Evolutionary conservation across 2,888 invertebrate species (phyloP).

Genomic region (Linnaemya tessellans): DNA sequence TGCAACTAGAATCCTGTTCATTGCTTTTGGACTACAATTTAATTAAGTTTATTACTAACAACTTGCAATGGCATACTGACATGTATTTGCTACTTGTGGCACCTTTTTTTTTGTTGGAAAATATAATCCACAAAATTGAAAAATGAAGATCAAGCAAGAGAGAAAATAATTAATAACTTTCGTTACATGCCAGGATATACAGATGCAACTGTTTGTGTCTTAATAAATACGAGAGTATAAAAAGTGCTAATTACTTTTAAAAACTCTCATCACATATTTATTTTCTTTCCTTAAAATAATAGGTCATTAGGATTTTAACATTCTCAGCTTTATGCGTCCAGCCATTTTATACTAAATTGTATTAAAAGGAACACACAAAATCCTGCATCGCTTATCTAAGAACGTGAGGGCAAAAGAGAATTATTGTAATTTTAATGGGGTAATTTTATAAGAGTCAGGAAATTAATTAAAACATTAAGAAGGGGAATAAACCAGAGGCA

Average conservation of each 20-base stretch:
- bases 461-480: too few relatives aligned
- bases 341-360: too few relatives aligned
- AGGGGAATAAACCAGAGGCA: too few relatives aligned
- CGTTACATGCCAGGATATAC: conserved; percentile 15
- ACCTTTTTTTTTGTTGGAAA: conserved; percentile 24
- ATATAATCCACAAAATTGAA: conserved; percentile 24
- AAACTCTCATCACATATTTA: not conserved
- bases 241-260: not conserved
- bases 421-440: too few relatives aligned
- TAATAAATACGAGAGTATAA: not conserved
- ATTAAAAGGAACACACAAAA: too few relatives aligned
- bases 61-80: conserved; percentile 66
- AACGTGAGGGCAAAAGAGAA: too few relatives aligned
- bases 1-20: conserved; percentile 57
- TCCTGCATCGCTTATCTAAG: too few relatives aligned
- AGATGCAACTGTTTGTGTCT: conserved; percentile 7
- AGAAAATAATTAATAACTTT: conserved; percentile 24
- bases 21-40: conserved; percentile 67
- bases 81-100: conserved; percentile 57
- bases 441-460: too few relatives aligned
- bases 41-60: conserved; percentile 66
- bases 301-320: not conserved
- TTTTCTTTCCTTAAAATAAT: too few relatives aligned
- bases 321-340: too few relatives aligned
- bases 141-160: conserved; percentile 6